A percentile compares a stretch with the other conserved stretches of the same genome.
These are phyloP conservation scores for Drosophila mimica DNA, from an alignment of 2,888 invertebrate species.

Conservation along the genomic window DNA sequence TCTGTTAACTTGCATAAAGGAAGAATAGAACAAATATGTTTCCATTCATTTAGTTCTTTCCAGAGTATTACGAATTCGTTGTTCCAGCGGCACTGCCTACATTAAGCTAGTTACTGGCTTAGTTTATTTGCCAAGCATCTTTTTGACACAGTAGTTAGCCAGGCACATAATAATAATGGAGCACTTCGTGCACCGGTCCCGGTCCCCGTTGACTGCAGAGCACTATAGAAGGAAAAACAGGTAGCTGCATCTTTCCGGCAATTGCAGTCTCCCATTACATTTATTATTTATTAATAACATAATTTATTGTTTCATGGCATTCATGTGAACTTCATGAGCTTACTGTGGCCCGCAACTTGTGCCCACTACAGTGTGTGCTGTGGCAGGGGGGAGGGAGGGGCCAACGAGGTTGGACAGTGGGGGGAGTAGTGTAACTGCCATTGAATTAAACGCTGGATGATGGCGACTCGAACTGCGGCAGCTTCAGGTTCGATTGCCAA, in stretches of 20 bases:
- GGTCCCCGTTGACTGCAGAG: slow-evolving; percentile 6
- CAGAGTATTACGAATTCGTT: slow-evolving; percentile 48
- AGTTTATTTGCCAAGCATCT: slow-evolving; percentile 76
- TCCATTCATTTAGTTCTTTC: background rate
- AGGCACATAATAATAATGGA: slow-evolving; percentile 74
- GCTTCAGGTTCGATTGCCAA: slow-evolving; percentile 74
- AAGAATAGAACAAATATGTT: background rate
- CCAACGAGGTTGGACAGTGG: background rate
- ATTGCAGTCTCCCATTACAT: slow-evolving; percentile 82
- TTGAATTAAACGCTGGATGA: slow-evolving; percentile 72
- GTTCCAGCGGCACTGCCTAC: background rate
- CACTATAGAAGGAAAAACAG: slow-evolving; percentile 59
- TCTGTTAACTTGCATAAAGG: background rate
- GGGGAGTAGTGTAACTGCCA: slow-evolving; percentile 49
- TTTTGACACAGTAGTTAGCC: slow-evolving; percentile 79
- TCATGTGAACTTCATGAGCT: slow-evolving; percentile 82
- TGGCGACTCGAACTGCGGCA: slow-evolving; percentile 27
- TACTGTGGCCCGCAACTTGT: slow-evolving; percentile 16
- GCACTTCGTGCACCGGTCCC: slow-evolving; percentile 47
- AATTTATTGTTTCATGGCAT: slow-evolving; percentile 84
- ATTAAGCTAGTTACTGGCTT: slow-evolving; percentile 36
- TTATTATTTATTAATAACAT: slow-evolving; percentile 85
- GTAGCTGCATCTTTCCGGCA: slow-evolving; percentile 69
- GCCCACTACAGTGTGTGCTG: background rate
- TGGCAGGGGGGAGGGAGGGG: background rate